Evolutionary conservation across 1,140 invertebrate species (phyloP), one percentile per base, ranked within the genome.

Genomic region (Melitaea cinxia): DNA sequence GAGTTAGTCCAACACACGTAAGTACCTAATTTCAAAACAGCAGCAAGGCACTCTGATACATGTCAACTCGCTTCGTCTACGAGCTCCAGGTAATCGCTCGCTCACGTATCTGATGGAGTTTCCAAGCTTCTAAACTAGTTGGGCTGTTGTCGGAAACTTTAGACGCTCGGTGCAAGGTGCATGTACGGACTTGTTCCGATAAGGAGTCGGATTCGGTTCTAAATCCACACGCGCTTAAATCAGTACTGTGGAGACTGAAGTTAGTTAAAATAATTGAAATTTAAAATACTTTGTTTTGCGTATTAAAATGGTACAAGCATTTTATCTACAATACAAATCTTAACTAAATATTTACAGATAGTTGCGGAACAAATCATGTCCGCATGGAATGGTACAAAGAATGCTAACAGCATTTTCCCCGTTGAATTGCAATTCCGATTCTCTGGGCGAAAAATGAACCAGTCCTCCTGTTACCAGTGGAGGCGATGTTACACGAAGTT

Each of bases 21-120:
- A 15, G 42, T 26, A 60, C 52, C 65, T 61, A 70, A 63, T 56
- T 68, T 65, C 60, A 47, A 54, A 72, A 61, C 55, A 58, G 47
- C 47, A 70, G 37, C 39, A 52, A 60, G 54, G 53, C 59, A 65
- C 47, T 50, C 61, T 62, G 61, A 70, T 77, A 74, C 70, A 75
- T 78, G 78, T 82, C 77, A 80, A 73, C 74, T 53, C 64, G 60
- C 58, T 72, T 64, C 65, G 70, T 72, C 68, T 70, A 70, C 65
- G 77, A 68, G 75, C 77, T 85, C 65, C 69, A 81, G 77, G 79
- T 89, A 89, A 89, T 88, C 86, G 83, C 77, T 82, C 74, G 68
- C 82, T 80, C 87, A 88, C 85, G 85, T 89, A 85, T 83, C 84
- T 89, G 85, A 89, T 88, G 73, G 82, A 89, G 85, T 89, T 88